These are phyloP conservation scores for Diphyllodes magnificus DNA, from an alignment of 2,113 vertebrate genomes.

Conservation along the genomic window DNA sequence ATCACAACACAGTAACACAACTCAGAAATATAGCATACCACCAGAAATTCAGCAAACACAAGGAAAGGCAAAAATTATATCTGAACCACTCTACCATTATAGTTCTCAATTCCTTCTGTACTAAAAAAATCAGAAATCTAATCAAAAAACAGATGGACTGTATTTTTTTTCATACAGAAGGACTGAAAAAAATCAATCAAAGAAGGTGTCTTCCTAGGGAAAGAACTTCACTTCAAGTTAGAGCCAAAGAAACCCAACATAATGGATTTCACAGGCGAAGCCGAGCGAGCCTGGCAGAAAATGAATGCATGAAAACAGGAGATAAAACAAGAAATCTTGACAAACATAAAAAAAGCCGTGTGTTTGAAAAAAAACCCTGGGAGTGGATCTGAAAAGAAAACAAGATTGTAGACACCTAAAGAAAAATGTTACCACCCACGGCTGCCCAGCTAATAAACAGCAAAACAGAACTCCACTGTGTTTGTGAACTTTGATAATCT, in stretches of 20 bases:
- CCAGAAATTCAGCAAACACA: neutral
- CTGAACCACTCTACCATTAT: neutral
- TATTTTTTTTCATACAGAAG: neutral
- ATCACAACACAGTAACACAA: neutral
- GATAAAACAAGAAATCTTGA: neutral
- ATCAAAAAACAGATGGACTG: neutral
- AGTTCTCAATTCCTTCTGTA: neutral
- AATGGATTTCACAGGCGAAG: neutral
- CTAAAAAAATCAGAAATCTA: neutral
- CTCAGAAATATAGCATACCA: neutral
- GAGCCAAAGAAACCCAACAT: neutral
- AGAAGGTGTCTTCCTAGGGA: neutral
- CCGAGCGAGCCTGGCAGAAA: neutral
- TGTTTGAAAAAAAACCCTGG: neutral
- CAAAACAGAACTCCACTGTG: neutral
- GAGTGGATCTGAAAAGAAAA: neutral
- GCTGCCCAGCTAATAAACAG: neutral
- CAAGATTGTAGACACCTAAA: neutral
- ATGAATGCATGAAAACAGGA: neutral
- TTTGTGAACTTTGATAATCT: neutral
- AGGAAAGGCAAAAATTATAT: neutral
- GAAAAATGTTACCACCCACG: neutral
- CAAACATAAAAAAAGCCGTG: neutral
- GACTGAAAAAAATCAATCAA: neutral
- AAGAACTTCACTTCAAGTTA: neutral